Base-by-base conservation (phyloP, 2,797 vertebrate species). In the Smutsia temminckii region DNA sequence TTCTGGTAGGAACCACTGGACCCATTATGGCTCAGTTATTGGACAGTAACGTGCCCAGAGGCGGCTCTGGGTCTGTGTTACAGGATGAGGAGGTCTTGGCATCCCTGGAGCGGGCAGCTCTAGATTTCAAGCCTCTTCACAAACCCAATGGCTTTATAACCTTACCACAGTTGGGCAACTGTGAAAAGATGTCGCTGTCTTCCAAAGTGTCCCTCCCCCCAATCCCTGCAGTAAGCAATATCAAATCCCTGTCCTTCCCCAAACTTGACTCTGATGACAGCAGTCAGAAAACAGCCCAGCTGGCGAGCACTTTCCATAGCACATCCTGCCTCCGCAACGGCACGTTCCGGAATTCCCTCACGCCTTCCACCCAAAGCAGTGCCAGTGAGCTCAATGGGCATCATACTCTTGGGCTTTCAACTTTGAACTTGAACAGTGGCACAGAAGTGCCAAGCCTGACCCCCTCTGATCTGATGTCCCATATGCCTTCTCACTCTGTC, bases 161-260 rank as follows among this genome's bases (percentile, higher is more conserved):
- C 93, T 98, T 99, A 97, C 98, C 99, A 27, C 99, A 99, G 97
- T 84, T 99, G 97, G 99, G 99, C 97, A 98, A 98, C 97, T 98
- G 98, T 97, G 98, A 98, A 98, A 98, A 98, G 95, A 98, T 98
- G 98, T 97, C 98, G n/a, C 99, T 97, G 98, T 99, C 97, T 99
- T 99, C 97, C 98, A 99, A 98, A 98, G 98, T 98, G 96, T 98
- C 98, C 96, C 98, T 99, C 18, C 98, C 98, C 25, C 98, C 98
- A 0, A 97, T 98, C 89, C 98, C 98, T 90, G 97, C 98, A 85
- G 98, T 99, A 97, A 99, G 99, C 98, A 99, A 99, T 98, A 99
- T 99, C 97, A 99, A 99, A 98, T 99, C 99, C 92, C 98, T 99
- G 34, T 99, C 99, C 89, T 99, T 99, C 93, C 99, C 99, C 49